Evolutionary conservation across 2,113 vertebrate genomes (phyloP).

Genomic region (Phasianus colchicus): DNA sequence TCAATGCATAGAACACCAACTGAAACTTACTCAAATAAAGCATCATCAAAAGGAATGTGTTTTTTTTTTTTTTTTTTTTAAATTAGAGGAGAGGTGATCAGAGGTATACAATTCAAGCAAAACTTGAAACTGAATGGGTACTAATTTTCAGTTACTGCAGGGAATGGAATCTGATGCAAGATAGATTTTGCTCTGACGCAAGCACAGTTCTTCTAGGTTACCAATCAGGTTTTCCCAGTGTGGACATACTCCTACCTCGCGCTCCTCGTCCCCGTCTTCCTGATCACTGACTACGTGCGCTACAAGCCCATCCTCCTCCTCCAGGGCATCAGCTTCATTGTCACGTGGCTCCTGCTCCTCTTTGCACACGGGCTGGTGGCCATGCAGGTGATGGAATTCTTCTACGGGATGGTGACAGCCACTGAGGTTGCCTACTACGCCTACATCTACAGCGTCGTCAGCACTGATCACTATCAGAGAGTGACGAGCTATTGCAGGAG

Average conservation of each 20-base stretch:
- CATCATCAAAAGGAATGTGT: not conserved
- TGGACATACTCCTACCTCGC: constrained; percentile 92
- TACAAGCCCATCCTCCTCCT: constrained; percentile 92
- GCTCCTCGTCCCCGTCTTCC: constrained; percentile 85
- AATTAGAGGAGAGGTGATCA: not conserved
- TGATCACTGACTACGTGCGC: constrained; percentile 89
- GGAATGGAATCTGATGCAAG: not conserved
- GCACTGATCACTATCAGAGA: constrained; percentile 82
- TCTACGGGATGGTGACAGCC: constrained; percentile 84
- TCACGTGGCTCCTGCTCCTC: constrained; percentile 80
- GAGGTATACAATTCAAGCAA: fast-evolving
- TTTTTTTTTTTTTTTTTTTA: fast-evolving
- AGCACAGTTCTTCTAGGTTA: constrained; percentile 74
- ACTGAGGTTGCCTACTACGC: constrained; percentile 92
- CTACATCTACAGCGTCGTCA: constrained; percentile 94
- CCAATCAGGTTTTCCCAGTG: constrained; percentile 85
- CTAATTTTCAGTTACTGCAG: not conserved
- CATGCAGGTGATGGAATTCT: constrained; percentile 88
- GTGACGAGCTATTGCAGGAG: constrained; percentile 89
- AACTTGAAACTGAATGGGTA: not conserved
- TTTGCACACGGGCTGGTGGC: constrained; percentile 77
- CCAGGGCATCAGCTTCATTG: constrained; percentile 73
- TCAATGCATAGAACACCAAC: not conserved
- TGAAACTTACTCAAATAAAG: not conserved
- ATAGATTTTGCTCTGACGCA: not conserved